Evolutionary conservation across 1,140 invertebrate genomes (phyloP).

Genomic region (Conus betulinus): DNA sequence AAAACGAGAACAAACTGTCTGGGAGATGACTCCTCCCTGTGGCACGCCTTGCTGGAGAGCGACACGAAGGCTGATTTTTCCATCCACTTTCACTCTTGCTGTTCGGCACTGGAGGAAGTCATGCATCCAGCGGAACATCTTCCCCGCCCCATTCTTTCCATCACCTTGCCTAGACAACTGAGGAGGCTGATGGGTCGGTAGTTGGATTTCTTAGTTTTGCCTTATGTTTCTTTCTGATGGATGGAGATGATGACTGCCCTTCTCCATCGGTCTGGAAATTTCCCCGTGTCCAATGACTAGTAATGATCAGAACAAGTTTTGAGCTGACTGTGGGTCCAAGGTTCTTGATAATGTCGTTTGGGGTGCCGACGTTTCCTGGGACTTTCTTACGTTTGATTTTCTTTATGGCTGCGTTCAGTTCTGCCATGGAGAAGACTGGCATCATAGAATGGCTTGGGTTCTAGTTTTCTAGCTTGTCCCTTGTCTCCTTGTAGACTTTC

Average conservation of each 20-base stretch:
- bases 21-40: no score
- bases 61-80: no score
- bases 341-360: background rate
- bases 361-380: background rate
- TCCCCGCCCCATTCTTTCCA: constrained; percentile 4
- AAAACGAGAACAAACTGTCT: no score
- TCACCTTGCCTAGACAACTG: background rate
- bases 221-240: background rate
- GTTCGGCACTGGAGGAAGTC: no score
- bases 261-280: no score
- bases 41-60: background rate
- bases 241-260: background rate
- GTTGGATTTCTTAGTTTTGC: background rate
- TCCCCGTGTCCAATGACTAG: background rate
- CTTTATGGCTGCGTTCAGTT: background rate
- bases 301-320: background rate
- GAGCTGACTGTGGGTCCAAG: background rate
- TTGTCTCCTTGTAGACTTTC: background rate
- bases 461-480: background rate
- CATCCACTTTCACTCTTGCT: no score
- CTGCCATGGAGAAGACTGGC: background rate
- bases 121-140: background rate
- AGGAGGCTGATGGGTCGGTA: background rate
- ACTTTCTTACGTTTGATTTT: background rate
- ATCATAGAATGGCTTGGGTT: background rate